Conservation (phyloP, 2,888 invertebrate species). For the Tachystola acroxantha region DNA sequence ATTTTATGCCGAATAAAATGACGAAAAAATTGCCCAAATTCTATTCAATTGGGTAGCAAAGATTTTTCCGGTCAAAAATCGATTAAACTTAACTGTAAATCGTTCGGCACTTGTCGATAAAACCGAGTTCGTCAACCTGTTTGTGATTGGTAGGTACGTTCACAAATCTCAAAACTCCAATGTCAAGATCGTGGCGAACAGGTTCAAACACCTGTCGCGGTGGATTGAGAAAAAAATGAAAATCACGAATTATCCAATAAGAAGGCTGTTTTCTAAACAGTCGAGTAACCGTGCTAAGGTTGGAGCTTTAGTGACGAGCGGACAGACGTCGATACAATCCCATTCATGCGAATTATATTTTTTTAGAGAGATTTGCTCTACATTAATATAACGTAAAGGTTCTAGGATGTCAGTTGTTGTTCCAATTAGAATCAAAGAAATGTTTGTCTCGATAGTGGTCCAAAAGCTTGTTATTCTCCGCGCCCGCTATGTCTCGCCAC, state of each 20-base stretch:
- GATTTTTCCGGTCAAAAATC: conserved; percentile 22
- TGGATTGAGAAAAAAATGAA: conserved; percentile 42
- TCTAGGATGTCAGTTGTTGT: too few species aligned
- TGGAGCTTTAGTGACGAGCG: conserved; percentile 7
- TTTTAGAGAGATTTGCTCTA: too few species aligned
- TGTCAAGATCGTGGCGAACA: conserved; percentile 64
- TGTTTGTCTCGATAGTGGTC: too few species aligned
- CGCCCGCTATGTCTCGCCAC: conserved; percentile 21
- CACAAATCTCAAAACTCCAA: conserved; percentile 35
- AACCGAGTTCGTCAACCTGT: conserved; percentile 45
- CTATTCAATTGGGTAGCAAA: conserved; percentile 15
- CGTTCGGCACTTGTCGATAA: conserved; percentile 23
- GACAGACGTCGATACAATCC: too few species aligned
- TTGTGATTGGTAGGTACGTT: conserved; percentile 32
- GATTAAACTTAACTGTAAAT: conserved; percentile 42
- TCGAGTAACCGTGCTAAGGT: conserved; percentile 30
- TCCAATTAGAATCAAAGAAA: too few species aligned
- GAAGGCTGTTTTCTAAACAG: conserved; percentile 47
- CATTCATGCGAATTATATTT: too few species aligned
- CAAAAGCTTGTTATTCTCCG: conserved; percentile 7
- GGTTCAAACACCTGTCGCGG: conserved; percentile 67
- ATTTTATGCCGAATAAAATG: conserved; percentile 12
- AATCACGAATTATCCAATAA: conserved; percentile 75
- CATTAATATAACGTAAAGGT: too few species aligned
- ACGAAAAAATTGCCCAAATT: conserved; percentile 13